Conservation (phyloP, 2,113 vertebrate species). For the Smithornis capensis region DNA sequence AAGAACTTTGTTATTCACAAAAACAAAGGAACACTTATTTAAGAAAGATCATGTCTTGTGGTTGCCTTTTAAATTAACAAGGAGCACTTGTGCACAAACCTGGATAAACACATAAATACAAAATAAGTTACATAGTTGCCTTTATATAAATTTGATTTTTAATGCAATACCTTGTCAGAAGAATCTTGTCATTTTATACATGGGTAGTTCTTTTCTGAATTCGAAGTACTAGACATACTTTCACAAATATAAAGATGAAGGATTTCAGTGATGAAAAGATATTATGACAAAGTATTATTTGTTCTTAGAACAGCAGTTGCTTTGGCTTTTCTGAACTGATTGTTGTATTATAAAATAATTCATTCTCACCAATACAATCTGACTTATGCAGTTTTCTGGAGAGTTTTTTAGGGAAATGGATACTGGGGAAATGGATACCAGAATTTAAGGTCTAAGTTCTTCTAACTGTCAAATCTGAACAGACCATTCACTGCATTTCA, state of each 20-base stretch:
- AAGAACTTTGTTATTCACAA: not conserved
- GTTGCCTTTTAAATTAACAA: not conserved
- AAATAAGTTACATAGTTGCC: not conserved
- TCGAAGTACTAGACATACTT: not conserved
- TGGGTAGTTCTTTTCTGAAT: not conserved
- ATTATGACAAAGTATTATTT: not conserved
- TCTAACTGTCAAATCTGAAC: not conserved
- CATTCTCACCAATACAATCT: not conserved
- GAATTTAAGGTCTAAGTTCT: not conserved
- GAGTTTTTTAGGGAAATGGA: not conserved
- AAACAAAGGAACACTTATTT: conserved; percentile 3
- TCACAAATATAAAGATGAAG: not conserved
- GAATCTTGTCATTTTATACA: not conserved
- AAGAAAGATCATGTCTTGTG: not conserved
- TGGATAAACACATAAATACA: not conserved
- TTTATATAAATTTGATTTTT: not conserved
- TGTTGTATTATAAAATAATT: not conserved
- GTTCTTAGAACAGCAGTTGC: not conserved
- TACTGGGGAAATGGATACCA: not conserved
- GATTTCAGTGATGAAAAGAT: not conserved
- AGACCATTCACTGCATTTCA: not conserved
- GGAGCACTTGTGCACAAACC: not conserved
- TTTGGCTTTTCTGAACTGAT: not conserved
- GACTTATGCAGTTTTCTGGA: not conserved
- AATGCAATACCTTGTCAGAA: not conserved